Conservation (phyloP, 2,797 vertebrate species). For the Menidia menidia region DNA sequence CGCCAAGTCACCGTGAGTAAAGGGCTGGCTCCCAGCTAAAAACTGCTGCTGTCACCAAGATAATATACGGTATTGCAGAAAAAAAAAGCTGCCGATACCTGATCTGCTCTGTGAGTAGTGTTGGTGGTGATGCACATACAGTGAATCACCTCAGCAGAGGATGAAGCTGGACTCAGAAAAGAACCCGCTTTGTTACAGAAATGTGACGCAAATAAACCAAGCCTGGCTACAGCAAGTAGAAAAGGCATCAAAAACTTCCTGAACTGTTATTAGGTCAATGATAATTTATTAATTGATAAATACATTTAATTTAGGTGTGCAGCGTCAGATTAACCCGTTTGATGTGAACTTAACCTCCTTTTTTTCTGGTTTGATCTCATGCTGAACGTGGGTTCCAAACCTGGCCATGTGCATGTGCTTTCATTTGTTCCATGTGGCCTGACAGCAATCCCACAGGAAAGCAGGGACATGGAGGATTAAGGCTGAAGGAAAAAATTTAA, state of each 20-base stretch:
- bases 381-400: slow-evolving; percentile 51
- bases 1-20: not conserved
- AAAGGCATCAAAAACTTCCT: not conserved
- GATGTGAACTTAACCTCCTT: slow-evolving; percentile 28
- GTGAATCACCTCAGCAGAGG: slow-evolving; percentile 2
- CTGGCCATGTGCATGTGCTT: slow-evolving; percentile 59
- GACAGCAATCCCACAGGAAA: slow-evolving; percentile 65
- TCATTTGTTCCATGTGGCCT: slow-evolving; percentile 67
- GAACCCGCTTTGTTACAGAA: not conserved
- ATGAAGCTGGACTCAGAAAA: slow-evolving; percentile 1
- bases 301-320: not conserved
- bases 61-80: slow-evolving; percentile 1
- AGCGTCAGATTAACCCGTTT: not conserved
- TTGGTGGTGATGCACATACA: not conserved
- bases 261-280: not conserved
- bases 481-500: slow-evolving; percentile 49
- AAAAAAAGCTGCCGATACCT: not conserved
- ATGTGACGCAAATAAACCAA: not conserved
- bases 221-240: not conserved
- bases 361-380: slow-evolving; percentile 56
- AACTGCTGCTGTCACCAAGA: not conserved
- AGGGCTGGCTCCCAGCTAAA: not conserved
- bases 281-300: slow-evolving; percentile 11
- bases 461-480: slow-evolving; percentile 49
- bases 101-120: not conserved